A percentile compares a stretch with the other conserved stretches of the same genome.
Evolutionary conservation across 2,113 vertebrate species (phyloP).

Genomic region (Tautogolabrus adspersus): DNA sequence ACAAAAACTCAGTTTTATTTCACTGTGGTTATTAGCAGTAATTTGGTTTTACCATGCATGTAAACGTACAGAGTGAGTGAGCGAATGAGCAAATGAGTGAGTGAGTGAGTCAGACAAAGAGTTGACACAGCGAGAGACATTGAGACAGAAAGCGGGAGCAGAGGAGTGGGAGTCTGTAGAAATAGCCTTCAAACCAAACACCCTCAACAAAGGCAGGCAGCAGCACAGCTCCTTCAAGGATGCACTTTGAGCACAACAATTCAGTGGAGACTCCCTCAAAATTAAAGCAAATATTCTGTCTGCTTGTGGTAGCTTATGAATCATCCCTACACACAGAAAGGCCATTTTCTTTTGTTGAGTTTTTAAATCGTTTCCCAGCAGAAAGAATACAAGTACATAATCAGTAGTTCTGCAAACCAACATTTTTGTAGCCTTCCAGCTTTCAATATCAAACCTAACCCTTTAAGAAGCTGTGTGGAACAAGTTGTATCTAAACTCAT

Average conservation of each 20-base stretch:
- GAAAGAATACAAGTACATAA: slow-evolving; percentile 19
- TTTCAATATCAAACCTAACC: background rate
- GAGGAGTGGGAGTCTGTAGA: slow-evolving; percentile 64
- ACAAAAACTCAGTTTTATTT: background rate
- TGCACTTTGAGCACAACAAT: slow-evolving; percentile 42
- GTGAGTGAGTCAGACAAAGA: slow-evolving; percentile 52
- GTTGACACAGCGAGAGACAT: slow-evolving; percentile 60
- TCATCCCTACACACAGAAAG: slow-evolving; percentile 27
- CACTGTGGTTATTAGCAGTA: slow-evolving; percentile 11
- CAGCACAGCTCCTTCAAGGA: slow-evolving; percentile 59
- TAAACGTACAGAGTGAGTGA: slow-evolving; percentile 21
- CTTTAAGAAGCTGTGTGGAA: background rate
- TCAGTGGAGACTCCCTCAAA: slow-evolving; percentile 45
- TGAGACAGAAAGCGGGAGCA: slow-evolving; percentile 50
- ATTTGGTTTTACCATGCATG: slow-evolving; percentile 25
- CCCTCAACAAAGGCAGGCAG: slow-evolving; percentile 56
- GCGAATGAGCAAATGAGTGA: slow-evolving; percentile 16
- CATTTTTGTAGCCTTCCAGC: background rate
- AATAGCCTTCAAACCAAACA: slow-evolving; percentile 69
- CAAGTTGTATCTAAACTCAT: background rate
- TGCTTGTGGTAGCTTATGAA: slow-evolving; percentile 39
- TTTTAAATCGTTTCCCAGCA: slow-evolving; percentile 12
- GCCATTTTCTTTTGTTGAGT: slow-evolving; percentile 40
- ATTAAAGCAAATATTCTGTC: slow-evolving; percentile 57
- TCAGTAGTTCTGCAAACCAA: background rate